Evolutionary conservation across 2,113 vertebrate genomes (phyloP).

Genomic region (Diphyllodes magnificus): DNA sequence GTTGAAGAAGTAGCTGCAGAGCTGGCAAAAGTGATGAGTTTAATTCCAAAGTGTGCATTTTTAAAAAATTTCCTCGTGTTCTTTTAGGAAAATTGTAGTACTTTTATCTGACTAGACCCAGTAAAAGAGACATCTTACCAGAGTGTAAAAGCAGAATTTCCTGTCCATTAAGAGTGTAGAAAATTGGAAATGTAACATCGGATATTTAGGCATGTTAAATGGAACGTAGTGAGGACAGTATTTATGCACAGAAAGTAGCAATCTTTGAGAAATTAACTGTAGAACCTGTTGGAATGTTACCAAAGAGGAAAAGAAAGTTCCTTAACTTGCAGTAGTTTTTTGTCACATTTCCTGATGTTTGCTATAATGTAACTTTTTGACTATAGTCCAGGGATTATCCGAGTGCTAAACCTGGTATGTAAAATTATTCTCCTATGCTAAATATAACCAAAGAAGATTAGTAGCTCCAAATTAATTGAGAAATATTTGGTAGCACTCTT

Average conservation of each 20-base stretch:
- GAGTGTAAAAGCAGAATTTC: background rate
- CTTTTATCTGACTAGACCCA: background rate
- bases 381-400: background rate
- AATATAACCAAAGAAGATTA: background rate
- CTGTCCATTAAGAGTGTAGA: background rate
- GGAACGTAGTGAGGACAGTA: background rate
- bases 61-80: background rate
- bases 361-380: background rate
- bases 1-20: background rate
- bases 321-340: background rate
- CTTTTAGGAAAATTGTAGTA: background rate
- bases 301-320: background rate
- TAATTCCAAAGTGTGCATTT: background rate
- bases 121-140: background rate
- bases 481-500: background rate
- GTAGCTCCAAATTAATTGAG: background rate
- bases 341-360: background rate
- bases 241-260: background rate
- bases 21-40: background rate
- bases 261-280: background rate
- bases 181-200: background rate
- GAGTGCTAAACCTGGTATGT: background rate
- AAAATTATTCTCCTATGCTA: background rate
- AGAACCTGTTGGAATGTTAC: background rate
- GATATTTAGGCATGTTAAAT: background rate